These are phyloP conservation scores for Rhopalosiphum padi DNA, from an alignment of 1,140 invertebrate species.

Conservation along the genomic window DNA sequence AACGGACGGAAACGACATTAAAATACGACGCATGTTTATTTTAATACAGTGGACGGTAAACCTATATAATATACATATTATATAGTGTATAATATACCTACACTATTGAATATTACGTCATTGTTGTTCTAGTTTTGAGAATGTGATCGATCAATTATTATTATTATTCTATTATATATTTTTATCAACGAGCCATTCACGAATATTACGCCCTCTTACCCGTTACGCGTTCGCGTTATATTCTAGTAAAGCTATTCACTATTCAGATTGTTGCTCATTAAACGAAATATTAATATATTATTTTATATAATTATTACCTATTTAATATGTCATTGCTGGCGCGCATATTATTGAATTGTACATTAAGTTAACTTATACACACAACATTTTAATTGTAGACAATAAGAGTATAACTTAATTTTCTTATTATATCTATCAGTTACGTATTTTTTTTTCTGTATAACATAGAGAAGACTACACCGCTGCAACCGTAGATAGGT, in stretches of 20 bases:
- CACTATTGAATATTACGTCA: constrained; percentile 24
- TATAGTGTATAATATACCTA: not conserved
- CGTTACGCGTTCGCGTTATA: constrained; percentile 11
- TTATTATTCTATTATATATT: constrained; percentile 16
- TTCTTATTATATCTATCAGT: constrained; percentile 35
- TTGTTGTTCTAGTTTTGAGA: constrained; percentile 32
- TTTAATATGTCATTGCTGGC: not conserved
- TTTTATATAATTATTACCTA: not conserved
- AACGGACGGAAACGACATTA: constrained; percentile 2
- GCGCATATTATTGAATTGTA: not conserved
- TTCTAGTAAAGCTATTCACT: constrained; percentile 2
- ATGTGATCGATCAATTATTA: constrained; percentile 25
- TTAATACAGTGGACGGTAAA: not conserved
- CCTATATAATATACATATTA: not conserved
- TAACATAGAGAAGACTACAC: not conserved
- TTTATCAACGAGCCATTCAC: constrained; percentile 9
- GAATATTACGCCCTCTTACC: constrained; percentile 46
- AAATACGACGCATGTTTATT: not conserved
- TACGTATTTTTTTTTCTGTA: constrained; percentile 7
- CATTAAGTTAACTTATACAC: constrained; percentile 15
- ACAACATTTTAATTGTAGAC: not conserved
- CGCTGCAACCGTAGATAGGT: not conserved
- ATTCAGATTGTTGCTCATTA: constrained; percentile 24
- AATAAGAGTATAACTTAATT: constrained; percentile 26
- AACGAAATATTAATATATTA: not conserved